These are phyloP conservation scores for Abrostola triplasia DNA, from an alignment of 2,888 invertebrate genomes.

Conservation along the genomic window DNA sequence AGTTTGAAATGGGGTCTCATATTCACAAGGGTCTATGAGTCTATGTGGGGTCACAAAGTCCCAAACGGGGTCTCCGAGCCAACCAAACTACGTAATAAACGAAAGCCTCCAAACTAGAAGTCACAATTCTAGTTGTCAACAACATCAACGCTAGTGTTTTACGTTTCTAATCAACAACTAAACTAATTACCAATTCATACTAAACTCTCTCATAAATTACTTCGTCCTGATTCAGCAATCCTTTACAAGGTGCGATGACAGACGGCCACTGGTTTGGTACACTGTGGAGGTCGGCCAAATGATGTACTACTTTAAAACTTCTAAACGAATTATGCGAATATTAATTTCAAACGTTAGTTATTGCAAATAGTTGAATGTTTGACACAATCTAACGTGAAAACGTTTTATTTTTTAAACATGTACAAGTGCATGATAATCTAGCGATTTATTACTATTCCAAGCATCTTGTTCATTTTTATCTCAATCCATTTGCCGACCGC, in stretches of 20 bases:
- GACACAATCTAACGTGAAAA: too few relatives aligned
- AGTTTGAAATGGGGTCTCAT: too few relatives aligned
- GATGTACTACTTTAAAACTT: background rate
- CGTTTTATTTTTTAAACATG: too few relatives aligned
- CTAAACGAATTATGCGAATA: too few relatives aligned
- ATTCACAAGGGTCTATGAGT: too few relatives aligned
- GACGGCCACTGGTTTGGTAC: background rate
- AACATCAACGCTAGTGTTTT: slow-evolving; percentile 47
- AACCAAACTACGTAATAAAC: slow-evolving; percentile 23
- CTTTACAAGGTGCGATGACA: slow-evolving; percentile 12
- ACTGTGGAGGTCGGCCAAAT: slow-evolving; percentile 15
- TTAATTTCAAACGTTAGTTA: too few relatives aligned
- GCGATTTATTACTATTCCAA: too few relatives aligned
- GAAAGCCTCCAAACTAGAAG: slow-evolving; percentile 23
- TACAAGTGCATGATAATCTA: too few relatives aligned
- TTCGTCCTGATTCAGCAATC: slow-evolving; percentile 17
- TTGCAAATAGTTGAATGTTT: too few relatives aligned
- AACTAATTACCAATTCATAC: slow-evolving; percentile 27
- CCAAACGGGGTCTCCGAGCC: background rate
- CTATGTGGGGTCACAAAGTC: background rate
- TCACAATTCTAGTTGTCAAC: slow-evolving; percentile 51
- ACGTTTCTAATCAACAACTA: slow-evolving; percentile 47
- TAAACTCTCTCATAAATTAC: slow-evolving; percentile 29
- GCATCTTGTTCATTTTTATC: too few relatives aligned
- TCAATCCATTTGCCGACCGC: too few relatives aligned